Conservation (phyloP, 2,113 vertebrate species). For the Cryptomyrus ogoouensis region DNA sequence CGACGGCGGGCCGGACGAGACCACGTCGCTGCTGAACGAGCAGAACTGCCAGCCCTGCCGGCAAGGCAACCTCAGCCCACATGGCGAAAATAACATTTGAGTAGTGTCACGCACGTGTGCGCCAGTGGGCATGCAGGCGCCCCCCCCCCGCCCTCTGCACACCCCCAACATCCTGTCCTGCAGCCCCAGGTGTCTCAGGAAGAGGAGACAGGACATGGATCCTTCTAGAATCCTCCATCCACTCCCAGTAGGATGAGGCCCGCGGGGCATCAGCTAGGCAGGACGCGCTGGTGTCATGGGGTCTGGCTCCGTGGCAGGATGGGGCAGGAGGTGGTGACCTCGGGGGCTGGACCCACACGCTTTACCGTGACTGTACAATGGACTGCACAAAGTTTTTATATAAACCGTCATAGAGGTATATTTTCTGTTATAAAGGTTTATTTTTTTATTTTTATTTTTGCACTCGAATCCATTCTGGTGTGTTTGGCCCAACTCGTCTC, state of each 20-base stretch:
- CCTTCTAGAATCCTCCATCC: background rate
- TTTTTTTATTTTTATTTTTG: constrained; percentile 1
- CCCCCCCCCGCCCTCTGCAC: background rate
- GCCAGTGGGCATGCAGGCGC: background rate
- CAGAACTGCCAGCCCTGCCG: constrained; percentile 67
- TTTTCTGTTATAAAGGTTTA: constrained; percentile 7
- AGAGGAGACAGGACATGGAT: background rate
- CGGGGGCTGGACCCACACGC: background rate
- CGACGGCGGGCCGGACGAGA: constrained; percentile 67
- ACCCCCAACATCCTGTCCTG: background rate
- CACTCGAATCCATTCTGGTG: background rate
- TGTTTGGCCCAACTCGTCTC: background rate
- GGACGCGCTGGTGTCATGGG: background rate
- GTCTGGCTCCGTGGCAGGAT: background rate
- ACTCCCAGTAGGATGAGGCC: background rate
- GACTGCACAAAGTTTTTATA: constrained; percentile 10
- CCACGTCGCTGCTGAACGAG: constrained; percentile 78
- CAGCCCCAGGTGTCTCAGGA: background rate
- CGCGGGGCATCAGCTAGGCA: background rate
- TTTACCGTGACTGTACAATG: background rate
- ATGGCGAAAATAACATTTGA: constrained; percentile 55
- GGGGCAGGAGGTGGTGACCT: background rate
- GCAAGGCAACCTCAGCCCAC: constrained; percentile 60
- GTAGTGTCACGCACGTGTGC: background rate
- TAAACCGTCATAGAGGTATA: background rate